A percentile compares a stretch with the other conserved stretches of the same genome.
These are phyloP conservation scores for Haliclona indistincta DNA, from an alignment of 37 sponge, comb jelly and placozoan species.

Conservation along the genomic window DNA sequence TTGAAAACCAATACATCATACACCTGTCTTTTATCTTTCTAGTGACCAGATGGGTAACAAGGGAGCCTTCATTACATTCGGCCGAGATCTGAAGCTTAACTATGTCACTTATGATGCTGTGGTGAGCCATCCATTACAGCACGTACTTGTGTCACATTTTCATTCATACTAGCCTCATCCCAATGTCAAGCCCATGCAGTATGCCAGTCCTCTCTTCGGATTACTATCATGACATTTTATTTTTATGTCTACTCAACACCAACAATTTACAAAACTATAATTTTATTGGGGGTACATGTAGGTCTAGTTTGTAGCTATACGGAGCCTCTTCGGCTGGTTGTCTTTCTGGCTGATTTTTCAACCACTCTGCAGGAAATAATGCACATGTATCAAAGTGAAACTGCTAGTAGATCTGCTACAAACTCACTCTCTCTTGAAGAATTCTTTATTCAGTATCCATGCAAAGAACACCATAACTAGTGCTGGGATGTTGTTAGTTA, in stretches of 20 bases:
- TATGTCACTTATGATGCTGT: conserved; percentile 94
- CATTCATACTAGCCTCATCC: conserved; percentile 85
- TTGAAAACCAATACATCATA: not conserved
- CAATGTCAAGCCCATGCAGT: conserved; percentile 94
- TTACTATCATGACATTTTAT: conserved; percentile 34
- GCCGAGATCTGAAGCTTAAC: conserved; percentile 74
- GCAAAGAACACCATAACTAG: too few species aligned
- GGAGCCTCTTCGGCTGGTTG: too few species aligned
- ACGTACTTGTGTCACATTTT: not conserved
- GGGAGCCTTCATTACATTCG: conserved; percentile 93
- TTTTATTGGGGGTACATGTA: too few species aligned
- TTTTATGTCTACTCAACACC: not conserved
- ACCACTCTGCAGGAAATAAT: too few species aligned
- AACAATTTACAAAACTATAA: too few species aligned
- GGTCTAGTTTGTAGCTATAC: too few species aligned
- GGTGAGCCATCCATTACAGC: conserved; percentile 34
- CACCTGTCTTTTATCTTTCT: not conserved
- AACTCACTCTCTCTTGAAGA: too few species aligned
- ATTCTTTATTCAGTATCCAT: too few species aligned
- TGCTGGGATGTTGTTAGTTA: too few species aligned
- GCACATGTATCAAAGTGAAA: too few species aligned
- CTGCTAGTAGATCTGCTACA: too few species aligned
- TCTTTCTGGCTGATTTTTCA: too few species aligned
- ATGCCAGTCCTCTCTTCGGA: conserved; percentile 86
- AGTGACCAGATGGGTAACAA: conserved; percentile 99